phyloP scores from a whole-genome alignment of 2,797 vertebrate genomes.

The Anniella stebbinsi region DNA sequence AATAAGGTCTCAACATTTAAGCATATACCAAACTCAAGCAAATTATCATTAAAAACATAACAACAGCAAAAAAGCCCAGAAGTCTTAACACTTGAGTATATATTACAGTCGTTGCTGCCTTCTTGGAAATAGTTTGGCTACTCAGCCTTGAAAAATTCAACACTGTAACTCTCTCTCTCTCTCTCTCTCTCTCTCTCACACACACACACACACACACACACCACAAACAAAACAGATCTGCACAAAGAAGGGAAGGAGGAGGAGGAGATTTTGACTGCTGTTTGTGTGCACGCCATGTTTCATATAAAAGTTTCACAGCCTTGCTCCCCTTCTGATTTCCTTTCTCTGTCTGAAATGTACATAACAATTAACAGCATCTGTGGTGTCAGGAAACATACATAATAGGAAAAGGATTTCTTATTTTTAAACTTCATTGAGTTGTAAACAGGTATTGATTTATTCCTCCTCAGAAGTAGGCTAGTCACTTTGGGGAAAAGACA shows the following conservation, averaged over 20 bases:
- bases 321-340: slow-evolving; percentile 22
- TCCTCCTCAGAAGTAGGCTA: slow-evolving; percentile 8
- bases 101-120: neutral
- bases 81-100: neutral
- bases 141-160: neutral
- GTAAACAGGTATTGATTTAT: slow-evolving; percentile 27
- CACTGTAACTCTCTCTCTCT: neutral
- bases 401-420: slow-evolving; percentile 15
- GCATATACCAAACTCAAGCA: neutral
- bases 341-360: neutral
- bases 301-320: neutral
- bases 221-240: neutral
- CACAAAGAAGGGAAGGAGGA: neutral
- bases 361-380: slow-evolving; percentile 17
- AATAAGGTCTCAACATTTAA: neutral
- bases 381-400: slow-evolving; percentile 36
- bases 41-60: neutral
- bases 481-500: neutral
- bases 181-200: no score
- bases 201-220: neutral
- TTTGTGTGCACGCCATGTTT: slow-evolving; percentile 11
- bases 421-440: slow-evolving; percentile 16
- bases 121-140: neutral
- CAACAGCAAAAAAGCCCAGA: neutral
- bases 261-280: rapidly evolving